A percentile compares a stretch with the other conserved stretches of the same genome.
These are phyloP conservation scores for Caenorhabditis sp. DNA, from an alignment of 2,888 invertebrate species.

Conservation along the genomic window DNA sequence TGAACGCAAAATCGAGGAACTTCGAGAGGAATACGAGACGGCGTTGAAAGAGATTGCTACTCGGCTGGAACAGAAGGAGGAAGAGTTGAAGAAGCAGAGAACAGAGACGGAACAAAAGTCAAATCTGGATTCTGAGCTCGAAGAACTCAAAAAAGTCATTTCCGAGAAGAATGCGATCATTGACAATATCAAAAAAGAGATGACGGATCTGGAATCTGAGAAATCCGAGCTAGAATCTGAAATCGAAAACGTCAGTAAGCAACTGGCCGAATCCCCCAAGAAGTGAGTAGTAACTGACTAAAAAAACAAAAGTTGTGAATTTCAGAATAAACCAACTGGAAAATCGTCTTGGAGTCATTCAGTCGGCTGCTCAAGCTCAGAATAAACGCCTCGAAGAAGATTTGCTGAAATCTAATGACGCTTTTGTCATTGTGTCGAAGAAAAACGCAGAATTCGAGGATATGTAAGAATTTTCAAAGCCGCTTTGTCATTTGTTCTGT, in stretches of 20 bases:
- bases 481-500: no score
- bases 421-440: no score
- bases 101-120: not conserved
- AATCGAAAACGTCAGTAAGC: slow-evolving; percentile 5
- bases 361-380: slow-evolving; percentile 22
- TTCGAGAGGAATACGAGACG: slow-evolving; percentile 2
- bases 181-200: no score
- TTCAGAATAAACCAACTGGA: slow-evolving; percentile 25
- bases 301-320: not conserved
- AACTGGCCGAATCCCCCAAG: slow-evolving; percentile 19
- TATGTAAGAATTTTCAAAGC: no score
- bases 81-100: not conserved
- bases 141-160: not conserved
- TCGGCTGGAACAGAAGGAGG: not conserved
- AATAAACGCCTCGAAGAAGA: slow-evolving; percentile 24
- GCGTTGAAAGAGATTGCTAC: not conserved
- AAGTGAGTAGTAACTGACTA: not conserved
- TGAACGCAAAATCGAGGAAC: not conserved
- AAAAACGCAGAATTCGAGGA: no score
- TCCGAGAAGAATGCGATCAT: not conserved
- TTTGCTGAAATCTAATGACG: not conserved
- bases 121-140: not conserved
- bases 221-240: not conserved
- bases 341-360: slow-evolving; percentile 34
- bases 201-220: no score